phyloP scores from a whole-genome alignment of 2,113 vertebrate species.

The Struthio camelus region DNA sequence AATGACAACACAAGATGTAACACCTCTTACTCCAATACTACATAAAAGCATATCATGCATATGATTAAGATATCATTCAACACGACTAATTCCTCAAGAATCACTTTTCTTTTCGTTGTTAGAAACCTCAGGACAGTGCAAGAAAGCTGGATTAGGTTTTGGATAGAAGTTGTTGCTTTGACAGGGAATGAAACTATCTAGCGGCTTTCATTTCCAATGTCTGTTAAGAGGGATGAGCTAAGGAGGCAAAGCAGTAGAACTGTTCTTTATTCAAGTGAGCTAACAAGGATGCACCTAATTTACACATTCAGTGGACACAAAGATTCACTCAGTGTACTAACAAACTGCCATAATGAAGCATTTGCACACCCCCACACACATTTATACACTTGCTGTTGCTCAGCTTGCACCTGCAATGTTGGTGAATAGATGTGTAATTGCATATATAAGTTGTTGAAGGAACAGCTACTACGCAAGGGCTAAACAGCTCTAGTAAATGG shows the following conservation, averaged over 20 bases:
- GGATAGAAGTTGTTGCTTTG: not conserved
- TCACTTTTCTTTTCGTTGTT: conserved; percentile 26
- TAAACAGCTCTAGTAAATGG: not conserved
- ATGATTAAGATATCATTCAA: conserved; percentile 15
- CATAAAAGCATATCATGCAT: not conserved
- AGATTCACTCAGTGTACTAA: not conserved
- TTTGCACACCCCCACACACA: conserved; percentile 63
- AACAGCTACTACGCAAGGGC: conserved; percentile 21
- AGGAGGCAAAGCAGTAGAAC: not conserved
- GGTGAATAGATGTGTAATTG: conserved; percentile 66
- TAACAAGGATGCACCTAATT: not conserved
- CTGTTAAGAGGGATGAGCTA: not conserved
- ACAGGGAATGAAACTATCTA: not conserved
- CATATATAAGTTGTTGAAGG: not conserved
- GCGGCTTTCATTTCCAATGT: not conserved
- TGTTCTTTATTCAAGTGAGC: not conserved
- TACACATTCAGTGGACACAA: conserved; percentile 41
- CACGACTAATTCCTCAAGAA: not conserved
- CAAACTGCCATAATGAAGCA: conserved; percentile 42
- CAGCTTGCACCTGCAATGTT: conserved; percentile 54
- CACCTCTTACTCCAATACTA: conserved; percentile 21
- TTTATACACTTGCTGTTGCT: not conserved
- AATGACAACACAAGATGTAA: conserved; percentile 54
- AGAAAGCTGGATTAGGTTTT: not conserved
- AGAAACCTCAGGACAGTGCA: not conserved